Conservation (phyloP, 2,888 invertebrate genomes). For the Agriopis leucophaearia region DNA sequence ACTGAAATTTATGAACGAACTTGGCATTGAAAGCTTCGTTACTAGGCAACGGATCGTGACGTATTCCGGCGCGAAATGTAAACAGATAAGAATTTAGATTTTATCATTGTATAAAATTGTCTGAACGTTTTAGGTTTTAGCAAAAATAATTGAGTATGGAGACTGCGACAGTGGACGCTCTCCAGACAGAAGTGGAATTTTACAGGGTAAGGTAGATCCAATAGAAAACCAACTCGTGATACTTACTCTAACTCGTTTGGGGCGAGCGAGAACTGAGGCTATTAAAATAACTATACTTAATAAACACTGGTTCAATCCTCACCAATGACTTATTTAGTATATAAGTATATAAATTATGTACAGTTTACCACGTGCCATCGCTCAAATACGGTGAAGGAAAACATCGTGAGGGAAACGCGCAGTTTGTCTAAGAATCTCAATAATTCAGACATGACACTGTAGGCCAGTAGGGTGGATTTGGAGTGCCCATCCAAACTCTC, state of each 20-base stretch:
- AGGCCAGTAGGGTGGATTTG: too few relatives aligned
- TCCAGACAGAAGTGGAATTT: slow-evolving; percentile 82
- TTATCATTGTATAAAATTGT: background rate
- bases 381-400: too few relatives aligned
- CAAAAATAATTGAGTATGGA: slow-evolving; percentile 52
- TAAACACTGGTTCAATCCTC: too few relatives aligned
- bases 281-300: too few relatives aligned
- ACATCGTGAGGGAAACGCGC: too few relatives aligned
- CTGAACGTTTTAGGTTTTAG: background rate
- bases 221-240: too few relatives aligned
- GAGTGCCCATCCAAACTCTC: too few relatives aligned
- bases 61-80: slow-evolving; percentile 74
- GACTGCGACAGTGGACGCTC: slow-evolving; percentile 60
- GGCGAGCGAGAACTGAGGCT: too few relatives aligned
- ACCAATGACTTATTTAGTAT: background rate
- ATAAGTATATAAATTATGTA: too few relatives aligned
- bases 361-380: too few relatives aligned
- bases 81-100: slow-evolving; percentile 55
- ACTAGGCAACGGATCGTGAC: slow-evolving; percentile 65
- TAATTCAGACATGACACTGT: background rate
- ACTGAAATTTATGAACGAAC: slow-evolving; percentile 3
- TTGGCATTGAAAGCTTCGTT: slow-evolving; percentile 41
- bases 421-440: too few relatives aligned
- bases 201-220: slow-evolving; percentile 72
- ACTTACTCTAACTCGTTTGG: too few relatives aligned